A percentile compares a stretch with the other conserved stretches of the same genome.
phyloP scores from a whole-genome alignment of 2,113 vertebrate genomes.

The Neolamprologus ventralis region DNA sequence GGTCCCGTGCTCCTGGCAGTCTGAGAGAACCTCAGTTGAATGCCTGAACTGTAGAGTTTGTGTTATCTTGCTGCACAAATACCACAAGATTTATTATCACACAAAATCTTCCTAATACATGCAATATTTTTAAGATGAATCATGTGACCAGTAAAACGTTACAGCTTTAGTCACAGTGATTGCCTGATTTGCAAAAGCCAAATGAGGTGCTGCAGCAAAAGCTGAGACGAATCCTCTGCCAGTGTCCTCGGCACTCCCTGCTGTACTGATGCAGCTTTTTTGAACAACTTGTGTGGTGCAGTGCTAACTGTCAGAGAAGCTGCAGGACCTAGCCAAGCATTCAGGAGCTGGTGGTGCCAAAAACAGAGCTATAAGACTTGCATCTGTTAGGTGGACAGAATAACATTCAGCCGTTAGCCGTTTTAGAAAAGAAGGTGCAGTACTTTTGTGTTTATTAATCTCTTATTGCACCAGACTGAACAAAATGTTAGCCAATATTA shows the following conservation, averaged over 20 bases:
- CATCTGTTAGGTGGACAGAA: background rate
- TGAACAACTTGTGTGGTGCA: background rate
- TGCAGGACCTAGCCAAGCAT: background rate
- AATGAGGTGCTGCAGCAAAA: background rate
- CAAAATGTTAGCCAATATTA: background rate
- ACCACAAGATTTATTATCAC: background rate
- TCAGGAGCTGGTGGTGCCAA: background rate
- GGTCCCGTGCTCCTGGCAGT: constrained; percentile 31
- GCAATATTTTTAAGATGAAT: background rate
- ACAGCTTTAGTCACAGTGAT: background rate
- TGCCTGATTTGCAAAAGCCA: background rate
- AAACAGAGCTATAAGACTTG: background rate
- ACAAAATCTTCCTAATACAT: background rate
- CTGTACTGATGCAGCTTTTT: background rate
- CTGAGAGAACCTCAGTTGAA: background rate
- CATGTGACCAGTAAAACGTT: background rate
- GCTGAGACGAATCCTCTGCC: background rate
- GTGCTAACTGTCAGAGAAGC: background rate
- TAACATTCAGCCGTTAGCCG: accelerated
- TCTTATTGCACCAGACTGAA: background rate
- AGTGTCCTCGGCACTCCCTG: background rate
- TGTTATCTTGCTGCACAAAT: background rate
- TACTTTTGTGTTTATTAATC: accelerated
- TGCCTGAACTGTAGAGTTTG: background rate
- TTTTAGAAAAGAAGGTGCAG: background rate